A percentile compares a stretch with the other conserved stretches of the same genome.
Conservation (phyloP, 2,797 vertebrate genomes). For the Epinephelus coioides region DNA sequence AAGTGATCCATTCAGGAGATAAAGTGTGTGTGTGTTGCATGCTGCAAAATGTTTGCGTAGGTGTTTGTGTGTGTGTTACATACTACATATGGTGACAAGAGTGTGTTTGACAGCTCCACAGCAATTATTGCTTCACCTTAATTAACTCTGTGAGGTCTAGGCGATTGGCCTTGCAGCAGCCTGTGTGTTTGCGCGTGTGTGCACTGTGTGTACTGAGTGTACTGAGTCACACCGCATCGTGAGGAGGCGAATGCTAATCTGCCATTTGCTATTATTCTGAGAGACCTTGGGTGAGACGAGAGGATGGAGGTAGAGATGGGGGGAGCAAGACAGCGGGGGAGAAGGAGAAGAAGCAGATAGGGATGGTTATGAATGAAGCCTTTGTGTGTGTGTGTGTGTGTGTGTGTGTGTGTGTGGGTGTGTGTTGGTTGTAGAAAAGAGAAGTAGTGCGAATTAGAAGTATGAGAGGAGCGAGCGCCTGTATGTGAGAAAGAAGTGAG, state of each 20-base stretch:
- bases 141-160: constrained; percentile 53
- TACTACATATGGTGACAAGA: neutral
- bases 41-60: neutral
- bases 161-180: constrained; percentile 45
- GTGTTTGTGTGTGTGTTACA: constrained; percentile 2
- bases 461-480: constrained; percentile 10
- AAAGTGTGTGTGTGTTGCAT: neutral
- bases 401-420: constrained; percentile 2
- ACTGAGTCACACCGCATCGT: constrained; percentile 13
- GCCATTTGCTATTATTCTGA: constrained; percentile 52
- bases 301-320: constrained; percentile 80
- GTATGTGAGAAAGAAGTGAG: constrained; percentile 20
- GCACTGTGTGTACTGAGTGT: neutral
- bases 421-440: constrained; percentile 1
- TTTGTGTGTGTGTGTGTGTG: constrained; percentile 48
- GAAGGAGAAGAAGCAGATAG: constrained; percentile 76
- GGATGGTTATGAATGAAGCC: constrained; percentile 54
- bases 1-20: neutral
- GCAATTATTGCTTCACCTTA: constrained; percentile 48
- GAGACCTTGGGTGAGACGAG: constrained; percentile 66
- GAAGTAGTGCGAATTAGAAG: constrained; percentile 14
- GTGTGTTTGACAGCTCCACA: constrained; percentile 21
- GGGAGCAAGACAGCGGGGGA: constrained; percentile 55
- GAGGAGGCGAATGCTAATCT: constrained; percentile 51
- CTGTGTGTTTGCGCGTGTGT: neutral